Conservation (phyloP, 2,113 vertebrate genomes). For the Leptobrachium ailaonicum region DNA sequence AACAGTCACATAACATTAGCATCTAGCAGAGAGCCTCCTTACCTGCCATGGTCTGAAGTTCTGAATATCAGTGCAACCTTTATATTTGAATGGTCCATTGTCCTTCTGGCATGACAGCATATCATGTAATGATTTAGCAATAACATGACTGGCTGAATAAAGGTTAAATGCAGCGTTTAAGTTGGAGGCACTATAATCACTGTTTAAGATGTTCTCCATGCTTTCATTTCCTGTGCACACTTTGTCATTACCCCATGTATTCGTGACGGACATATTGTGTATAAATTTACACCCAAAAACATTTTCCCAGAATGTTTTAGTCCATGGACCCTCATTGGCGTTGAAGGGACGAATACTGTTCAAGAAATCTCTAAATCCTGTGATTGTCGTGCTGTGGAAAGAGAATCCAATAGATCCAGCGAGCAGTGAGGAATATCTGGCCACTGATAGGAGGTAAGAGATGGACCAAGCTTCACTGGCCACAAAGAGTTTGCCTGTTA, state of each 20-base stretch:
- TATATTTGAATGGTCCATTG: not conserved
- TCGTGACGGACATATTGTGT: not conserved
- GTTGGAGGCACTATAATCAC: no score
- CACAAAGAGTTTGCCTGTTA: constrained; percentile 1
- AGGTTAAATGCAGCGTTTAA: no score
- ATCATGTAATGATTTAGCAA: constrained; percentile 59
- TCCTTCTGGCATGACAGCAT: not conserved
- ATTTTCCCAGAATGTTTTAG: constrained; percentile 34
- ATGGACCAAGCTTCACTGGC: constrained; percentile 44
- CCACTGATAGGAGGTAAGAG: not conserved
- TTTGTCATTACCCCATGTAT: not conserved
- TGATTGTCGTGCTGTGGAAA: constrained; percentile 14
- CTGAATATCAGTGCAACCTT: constrained; percentile 2
- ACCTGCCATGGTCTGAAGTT: constrained; percentile 39
- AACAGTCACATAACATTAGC: no score
- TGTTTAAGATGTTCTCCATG: no score
- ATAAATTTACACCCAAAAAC: constrained; percentile 22
- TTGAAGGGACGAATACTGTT: not conserved
- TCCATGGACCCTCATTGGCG: not conserved
- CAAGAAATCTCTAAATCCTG: constrained; percentile 39
- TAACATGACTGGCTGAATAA: no score
- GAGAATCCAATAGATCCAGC: constrained; percentile 38
- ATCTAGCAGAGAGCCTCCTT: not conserved
- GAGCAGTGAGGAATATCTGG: constrained; percentile 2
- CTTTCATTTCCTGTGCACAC: constrained; percentile 12